Base-by-base conservation (phyloP, 2,113 vertebrate species). In the Bagarius yarrelli region DNA sequence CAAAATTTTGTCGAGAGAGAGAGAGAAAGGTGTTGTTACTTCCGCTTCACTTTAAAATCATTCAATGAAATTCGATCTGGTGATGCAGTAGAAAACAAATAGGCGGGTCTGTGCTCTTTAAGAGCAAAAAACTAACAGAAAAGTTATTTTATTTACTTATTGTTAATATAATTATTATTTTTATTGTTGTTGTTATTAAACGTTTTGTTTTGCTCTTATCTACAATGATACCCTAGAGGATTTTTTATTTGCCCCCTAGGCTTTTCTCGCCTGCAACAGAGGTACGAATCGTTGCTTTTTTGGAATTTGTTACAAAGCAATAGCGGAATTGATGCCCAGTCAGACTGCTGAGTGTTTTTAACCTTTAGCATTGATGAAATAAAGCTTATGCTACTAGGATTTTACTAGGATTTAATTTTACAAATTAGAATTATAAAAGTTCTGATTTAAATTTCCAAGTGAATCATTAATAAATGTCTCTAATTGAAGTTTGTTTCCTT, bases 331-430 rank as follows among this genome's bases (percentile, higher is more conserved):
- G 81, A 61, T 75, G 53, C 57, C 44, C 25, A 81, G 55, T 84
- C 30, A 82, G 81, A 85, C 81, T 85, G 78, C 81, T 78, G 25
- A 80, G 72, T 40, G 36, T 73, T 66, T 81, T 85, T 77, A 77
- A 18, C 18, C 25, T 19, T n/a, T n/a, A 30, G 57, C 5, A 12
- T 5, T 25, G 21, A 40, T 59, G 21, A 59, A 76, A 9, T 44
- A 53, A 12, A 13, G 13, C 67, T 53, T 25, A 11, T 18, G 25
- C n/a, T 72, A 19, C 15, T 30, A 32, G 69, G 69, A 19, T 52
- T 72, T 9, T n/a, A 44, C 5, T n/a, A n/a, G 6, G 16, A 47
- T 63, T 71, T 30, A 2, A 13, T 27, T 53, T 25, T 72, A 32
- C 25, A 5, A 21, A 25, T 72, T 72, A 13, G 3, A 32, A 18